Evolutionary conservation across 1,140 invertebrate genomes (phyloP).

Genomic region (Acromyrmex echinatior): DNA sequence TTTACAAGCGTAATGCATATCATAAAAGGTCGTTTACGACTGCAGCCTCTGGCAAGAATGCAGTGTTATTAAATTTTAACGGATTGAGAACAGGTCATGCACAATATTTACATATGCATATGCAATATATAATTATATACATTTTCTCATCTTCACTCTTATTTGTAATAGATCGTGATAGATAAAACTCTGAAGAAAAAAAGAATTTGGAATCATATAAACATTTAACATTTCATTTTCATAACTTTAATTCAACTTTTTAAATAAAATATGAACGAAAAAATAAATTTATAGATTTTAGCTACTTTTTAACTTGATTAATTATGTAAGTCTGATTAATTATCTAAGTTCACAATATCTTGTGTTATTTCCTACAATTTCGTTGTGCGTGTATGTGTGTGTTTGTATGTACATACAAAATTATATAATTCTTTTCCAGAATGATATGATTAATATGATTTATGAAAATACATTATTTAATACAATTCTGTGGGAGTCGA

Average conservation of each 20-base stretch:
- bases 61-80: slow-evolving; percentile 61
- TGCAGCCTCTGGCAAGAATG: neutral
- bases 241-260: slow-evolving; percentile 6
- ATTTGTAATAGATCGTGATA: neutral
- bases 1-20: slow-evolving; percentile 18
- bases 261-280: neutral
- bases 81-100: neutral
- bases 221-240: neutral
- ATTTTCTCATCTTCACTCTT: neutral
- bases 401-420: neutral
- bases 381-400: neutral
- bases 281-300: neutral
- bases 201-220: neutral
- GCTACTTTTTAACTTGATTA: neutral
- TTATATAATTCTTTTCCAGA: neutral
- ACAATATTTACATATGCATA: slow-evolving; percentile 25
- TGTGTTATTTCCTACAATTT: neutral
- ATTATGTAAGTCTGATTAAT: neutral
- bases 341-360: neutral
- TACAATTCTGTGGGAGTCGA: neutral
- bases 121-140: neutral
- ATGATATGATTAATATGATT: neutral
- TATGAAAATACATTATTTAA: neutral
- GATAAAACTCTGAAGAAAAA: neutral
- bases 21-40: slow-evolving; percentile 41